These are phyloP conservation scores for Danaus chrysippus DNA, from an alignment of 2,888 invertebrate species.

Conservation along the genomic window DNA sequence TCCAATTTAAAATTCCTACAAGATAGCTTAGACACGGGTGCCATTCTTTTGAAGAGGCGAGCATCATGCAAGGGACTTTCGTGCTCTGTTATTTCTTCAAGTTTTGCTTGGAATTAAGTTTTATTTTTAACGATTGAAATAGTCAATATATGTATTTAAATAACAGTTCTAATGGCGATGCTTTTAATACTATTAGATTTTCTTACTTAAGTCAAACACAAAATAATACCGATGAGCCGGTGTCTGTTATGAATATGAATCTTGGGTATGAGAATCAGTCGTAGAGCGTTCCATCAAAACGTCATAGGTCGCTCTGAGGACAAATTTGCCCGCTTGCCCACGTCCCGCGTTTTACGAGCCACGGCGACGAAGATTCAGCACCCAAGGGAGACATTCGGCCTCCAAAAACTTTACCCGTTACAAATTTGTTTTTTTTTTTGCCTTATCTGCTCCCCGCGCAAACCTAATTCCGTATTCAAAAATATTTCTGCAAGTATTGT, in stretches of 20 bases:
- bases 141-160: constrained; percentile 22
- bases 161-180: no score
- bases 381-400: constrained; percentile 77
- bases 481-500: constrained; percentile 79
- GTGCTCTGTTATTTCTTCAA: constrained; percentile 43
- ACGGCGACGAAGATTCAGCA: constrained; percentile 78
- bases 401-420: constrained; percentile 80
- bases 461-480: constrained; percentile 80
- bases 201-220: constrained; percentile 28
- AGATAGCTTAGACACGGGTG: constrained; percentile 78
- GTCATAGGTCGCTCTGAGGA: constrained; percentile 78
- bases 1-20: constrained; percentile 81
- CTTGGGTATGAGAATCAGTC: constrained; percentile 72
- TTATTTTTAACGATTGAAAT: constrained; percentile 51
- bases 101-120: constrained; percentile 40
- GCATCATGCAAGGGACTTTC: constrained; percentile 67
- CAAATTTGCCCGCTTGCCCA: constrained; percentile 78
- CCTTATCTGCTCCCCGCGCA: constrained; percentile 78
- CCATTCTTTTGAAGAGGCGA: constrained; percentile 76
- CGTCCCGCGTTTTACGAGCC: constrained; percentile 78
- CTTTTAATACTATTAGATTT: no score
- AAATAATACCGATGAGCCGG: constrained; percentile 45
- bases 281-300: constrained; percentile 76
- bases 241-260: constrained; percentile 77
- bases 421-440: constrained; percentile 78